Base-by-base conservation (phyloP, 2,113 vertebrate species). In the Melanerpes aurifrons region DNA sequence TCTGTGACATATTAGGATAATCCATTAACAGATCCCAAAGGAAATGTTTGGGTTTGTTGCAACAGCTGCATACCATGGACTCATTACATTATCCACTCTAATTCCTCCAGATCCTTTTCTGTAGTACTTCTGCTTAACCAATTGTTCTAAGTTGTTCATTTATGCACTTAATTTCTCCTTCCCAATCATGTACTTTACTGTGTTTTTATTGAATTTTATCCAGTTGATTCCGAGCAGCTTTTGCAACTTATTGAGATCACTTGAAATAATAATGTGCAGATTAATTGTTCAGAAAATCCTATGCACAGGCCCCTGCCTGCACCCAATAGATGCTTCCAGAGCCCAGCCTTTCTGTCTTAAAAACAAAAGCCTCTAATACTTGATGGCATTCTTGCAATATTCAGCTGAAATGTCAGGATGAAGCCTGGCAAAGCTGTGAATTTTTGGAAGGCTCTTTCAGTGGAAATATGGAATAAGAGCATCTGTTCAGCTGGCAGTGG, bases 401-500 rank as follows among this genome's bases (percentile, higher is more conserved):
- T 94, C 86, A 8, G 17, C 92, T 88, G 90, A 96, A 95, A 96
- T 96, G 96, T 96, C 92, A 94, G 66, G 86, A 80, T 93, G 48
- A 84, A 94, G 62, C 70, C 70, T 94, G 88, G 88, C 62, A 95
- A 90, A 90, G 50, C 80, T 94, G 76, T 75, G 86, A 68, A 54
- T 90, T 96, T 96, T 96, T 93, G 90, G 86, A 94, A 93, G 76
- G 67, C 32, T 86, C 26, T 92, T 88, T 75, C 87, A 75, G 9
- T 74, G 50, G 81, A 81, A 90, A 90, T 92, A 78, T 15, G 86
- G 82, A 74, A 87, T 73, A 63, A 91, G 94, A 96, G 89, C 94
- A 95, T 96, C 96, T 95, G 96, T 94, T 96, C 82, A 90, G 86
- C 92, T 96, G 95, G 95, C 95, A 93, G 76, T 86, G 94, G 69